Evolutionary conservation across 1,140 invertebrate species (phyloP), one percentile per base, ranked within the genome.

Genomic region (Drosophila ficusphila): DNA sequence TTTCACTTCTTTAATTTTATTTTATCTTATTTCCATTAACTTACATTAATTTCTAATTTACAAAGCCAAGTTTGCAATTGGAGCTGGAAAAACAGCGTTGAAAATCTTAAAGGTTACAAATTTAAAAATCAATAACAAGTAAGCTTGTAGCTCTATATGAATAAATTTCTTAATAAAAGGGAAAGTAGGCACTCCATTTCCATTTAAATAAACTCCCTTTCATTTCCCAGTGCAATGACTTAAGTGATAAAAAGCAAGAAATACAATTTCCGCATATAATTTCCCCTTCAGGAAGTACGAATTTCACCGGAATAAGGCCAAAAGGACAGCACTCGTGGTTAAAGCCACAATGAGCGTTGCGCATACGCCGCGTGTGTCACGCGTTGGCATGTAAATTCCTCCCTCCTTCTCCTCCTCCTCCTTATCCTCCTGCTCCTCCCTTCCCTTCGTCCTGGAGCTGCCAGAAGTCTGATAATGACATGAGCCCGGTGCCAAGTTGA

Each of bases 311-410:
- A 61, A 61, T 16, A 21, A 5, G 11, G 4, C 56, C 23, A 7
- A 64, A 46, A 12, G 12, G 1, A 11, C 60, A 64, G 16, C 31
- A 12, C 39, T 29, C 4, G 23, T 46, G 9, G n/a, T 33, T 14
- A 5, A 12, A 18, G 11, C 36, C 18, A 34, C 19, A n/a, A 41
- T 21, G 14, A 53, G 47, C 42, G 44, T 73, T 73, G 76, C 70
- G 68, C 71, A 82, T 76, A 79, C 74, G 70, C 53, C 56, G 53
- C 79, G 61, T 71, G 69, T 68, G 70, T 62, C 73, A 73, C 52
- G 49, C 71, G 58, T 42, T 65, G 47, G 60, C 70, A 74, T 57
- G 71, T 74, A 65, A 74, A 74, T 74, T 74, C 57, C 33, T 4
- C 23, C 16, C 12, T 12, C 51, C 21, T 8, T 19, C 47, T 7